Conservation (phyloP, 2,113 vertebrate species). For the Corythornis vintsioides region DNA sequence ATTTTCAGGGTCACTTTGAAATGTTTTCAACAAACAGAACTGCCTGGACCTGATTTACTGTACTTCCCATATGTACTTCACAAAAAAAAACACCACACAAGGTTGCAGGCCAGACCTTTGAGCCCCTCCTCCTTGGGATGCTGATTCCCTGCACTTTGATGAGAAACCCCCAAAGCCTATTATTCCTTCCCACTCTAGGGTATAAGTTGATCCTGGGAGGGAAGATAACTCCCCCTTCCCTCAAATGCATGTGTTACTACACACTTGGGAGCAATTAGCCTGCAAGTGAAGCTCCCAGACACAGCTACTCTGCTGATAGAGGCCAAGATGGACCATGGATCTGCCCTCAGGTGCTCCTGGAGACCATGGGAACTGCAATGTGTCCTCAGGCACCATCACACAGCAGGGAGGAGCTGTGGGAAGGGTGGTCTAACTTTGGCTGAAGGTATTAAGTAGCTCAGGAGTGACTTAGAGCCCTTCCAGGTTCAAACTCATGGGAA, state of each 20-base stretch:
- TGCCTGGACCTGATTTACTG: conserved; percentile 38
- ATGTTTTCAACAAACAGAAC: conserved; percentile 27
- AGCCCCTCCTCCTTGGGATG: not conserved
- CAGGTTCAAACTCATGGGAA: not conserved
- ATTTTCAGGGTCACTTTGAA: conserved; percentile 48
- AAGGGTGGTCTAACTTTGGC: not conserved
- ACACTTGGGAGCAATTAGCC: not conserved
- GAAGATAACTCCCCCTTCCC: not conserved
- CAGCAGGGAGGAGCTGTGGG: fast-evolving
- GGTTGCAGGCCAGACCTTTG: not conserved
- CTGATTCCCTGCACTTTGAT: not conserved
- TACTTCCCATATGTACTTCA: not conserved
- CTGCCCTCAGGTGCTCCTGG: not conserved
- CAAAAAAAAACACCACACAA: conserved; percentile 29
- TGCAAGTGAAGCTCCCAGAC: not conserved
- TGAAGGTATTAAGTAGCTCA: not conserved
- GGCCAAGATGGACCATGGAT: not conserved
- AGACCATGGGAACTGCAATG: fast-evolving
- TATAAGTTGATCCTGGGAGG: not conserved
- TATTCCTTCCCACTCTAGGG: not conserved
- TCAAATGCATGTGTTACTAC: not conserved
- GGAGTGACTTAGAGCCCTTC: not conserved
- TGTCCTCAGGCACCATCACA: not conserved
- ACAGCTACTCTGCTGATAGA: not conserved
- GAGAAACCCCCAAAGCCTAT: not conserved